Conservation (phyloP, 2,113 vertebrate species). For the Ictalurus punctatus region DNA sequence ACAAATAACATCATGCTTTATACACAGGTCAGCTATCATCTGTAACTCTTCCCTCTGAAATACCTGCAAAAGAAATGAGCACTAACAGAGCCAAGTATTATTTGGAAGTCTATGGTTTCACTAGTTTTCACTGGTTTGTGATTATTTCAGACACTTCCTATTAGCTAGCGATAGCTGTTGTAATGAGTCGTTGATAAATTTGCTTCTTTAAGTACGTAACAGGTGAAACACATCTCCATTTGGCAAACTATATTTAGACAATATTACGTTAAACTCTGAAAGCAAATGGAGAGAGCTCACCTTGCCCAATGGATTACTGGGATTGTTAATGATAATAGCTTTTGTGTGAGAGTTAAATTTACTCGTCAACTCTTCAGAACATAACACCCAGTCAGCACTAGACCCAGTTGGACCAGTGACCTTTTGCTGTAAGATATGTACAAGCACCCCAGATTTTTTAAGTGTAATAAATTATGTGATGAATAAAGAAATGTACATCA, state of each 20-base stretch:
- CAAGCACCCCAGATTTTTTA: background rate
- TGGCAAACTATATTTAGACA: background rate
- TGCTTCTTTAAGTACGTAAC: background rate
- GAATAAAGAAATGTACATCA: background rate
- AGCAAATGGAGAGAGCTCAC: slow-evolving; percentile 64
- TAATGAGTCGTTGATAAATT: background rate
- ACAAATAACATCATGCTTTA: slow-evolving; percentile 83
- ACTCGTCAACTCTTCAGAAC: slow-evolving; percentile 79
- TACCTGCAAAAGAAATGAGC: slow-evolving; percentile 72
- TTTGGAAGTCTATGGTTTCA: too few relatives aligned
- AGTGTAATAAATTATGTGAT: background rate
- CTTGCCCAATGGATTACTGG: slow-evolving; percentile 94
- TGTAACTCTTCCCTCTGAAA: slow-evolving; percentile 82
- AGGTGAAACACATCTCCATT: background rate
- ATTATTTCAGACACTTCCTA: too few relatives aligned
- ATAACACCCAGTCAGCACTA: slow-evolving; percentile 85
- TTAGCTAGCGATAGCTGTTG: too few relatives aligned
- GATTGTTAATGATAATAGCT: slow-evolving; percentile 89
- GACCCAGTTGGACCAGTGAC: slow-evolving; percentile 63
- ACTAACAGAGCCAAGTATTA: background rate
- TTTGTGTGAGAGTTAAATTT: slow-evolving; percentile 86
- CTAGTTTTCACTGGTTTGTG: too few relatives aligned
- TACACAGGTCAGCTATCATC: slow-evolving; percentile 83
- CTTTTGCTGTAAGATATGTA: slow-evolving; percentile 67
- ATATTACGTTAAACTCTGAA: background rate